Conservation (phyloP, 1,140 invertebrate species). For the Euura saliciscinereae region DNA sequence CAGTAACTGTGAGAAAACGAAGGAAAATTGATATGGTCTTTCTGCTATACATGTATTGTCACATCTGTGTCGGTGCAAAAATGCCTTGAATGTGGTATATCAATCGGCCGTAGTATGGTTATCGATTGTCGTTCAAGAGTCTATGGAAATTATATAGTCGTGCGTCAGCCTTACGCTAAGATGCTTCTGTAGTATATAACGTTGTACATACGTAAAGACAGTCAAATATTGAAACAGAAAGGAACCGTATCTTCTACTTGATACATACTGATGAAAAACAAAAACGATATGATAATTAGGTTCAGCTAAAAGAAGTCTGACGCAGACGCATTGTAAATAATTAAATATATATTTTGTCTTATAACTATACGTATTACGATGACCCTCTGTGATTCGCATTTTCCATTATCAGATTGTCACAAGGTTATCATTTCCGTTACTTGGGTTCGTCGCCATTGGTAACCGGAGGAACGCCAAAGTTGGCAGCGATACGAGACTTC, state of each 20-base stretch:
- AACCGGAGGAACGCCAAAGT: slow-evolving; percentile 49
- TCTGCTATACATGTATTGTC: too few species aligned
- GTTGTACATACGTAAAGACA: background rate
- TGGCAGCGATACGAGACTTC: slow-evolving; percentile 63
- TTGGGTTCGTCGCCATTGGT: slow-evolving; percentile 18
- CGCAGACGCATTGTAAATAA: background rate
- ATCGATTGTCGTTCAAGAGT: too few species aligned
- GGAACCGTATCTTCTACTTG: background rate
- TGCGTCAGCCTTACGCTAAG: too few species aligned
- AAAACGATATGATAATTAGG: background rate
- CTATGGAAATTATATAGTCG: too few species aligned
- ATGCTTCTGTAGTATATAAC: background rate
- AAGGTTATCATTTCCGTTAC: background rate
- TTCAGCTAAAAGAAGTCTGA: background rate
- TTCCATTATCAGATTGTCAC: background rate
- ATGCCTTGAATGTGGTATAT: too few species aligned
- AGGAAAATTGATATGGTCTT: too few species aligned
- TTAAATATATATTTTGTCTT: slow-evolving; percentile 6
- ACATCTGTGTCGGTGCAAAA: too few species aligned
- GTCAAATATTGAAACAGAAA: background rate
- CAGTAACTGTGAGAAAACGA: too few species aligned
- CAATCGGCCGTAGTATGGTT: too few species aligned
- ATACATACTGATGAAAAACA: background rate
- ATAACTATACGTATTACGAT: background rate
- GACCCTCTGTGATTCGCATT: background rate